Base-by-base conservation (phyloP, 2,113 vertebrate species). In the Arvicanthis niloticus region DNA sequence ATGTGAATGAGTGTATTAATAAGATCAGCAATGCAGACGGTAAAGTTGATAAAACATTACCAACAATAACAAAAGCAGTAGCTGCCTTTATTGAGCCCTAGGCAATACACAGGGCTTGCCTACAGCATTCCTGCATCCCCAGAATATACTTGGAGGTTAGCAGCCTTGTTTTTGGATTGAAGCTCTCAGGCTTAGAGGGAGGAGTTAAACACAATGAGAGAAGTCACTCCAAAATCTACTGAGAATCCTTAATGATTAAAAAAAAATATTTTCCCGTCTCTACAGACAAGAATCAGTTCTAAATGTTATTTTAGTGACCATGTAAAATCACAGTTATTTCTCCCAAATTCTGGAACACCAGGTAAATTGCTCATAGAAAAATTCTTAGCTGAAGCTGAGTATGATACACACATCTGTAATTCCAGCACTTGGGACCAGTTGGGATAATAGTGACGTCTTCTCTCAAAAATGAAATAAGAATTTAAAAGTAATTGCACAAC, bases 311-410 rank as follows among this genome's bases (percentile, higher is more conserved):
- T 96, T 16, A 91, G 3, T 89, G 67, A 13, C 22, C 56, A 60
- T 68, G 3, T 95, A 90, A 91, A 96, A 65, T 6, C 82, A 31
- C 29, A 60, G 73, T 88, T 90, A 75, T 88, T 85, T 90, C 17
- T 92, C 51, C 8, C 95, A 10, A 94, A 90, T 96, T 96, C 80
- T 93, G 34, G 70, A 96, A 89, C 81, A 77, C 68, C 76, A 77
- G 29, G 34, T 75, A 85, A 92, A 68, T 92, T 96, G n/a, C 11
- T 67, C 89, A 84, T 86, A 88, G 84, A 94, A 84, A 73, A 84
- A 58, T 58, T 26, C 68, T 73, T 73, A 73, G 24, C n/a, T 88
- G n/a, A 88, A 34, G 37, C 34, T 31, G 34, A 16, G 34, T 40
- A 26, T 56, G 68, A 19, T 37, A 53, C 2, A 70, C 34, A 56